phyloP scores from a whole-genome alignment of 2,888 invertebrate species.

The Belgica antarctica region DNA sequence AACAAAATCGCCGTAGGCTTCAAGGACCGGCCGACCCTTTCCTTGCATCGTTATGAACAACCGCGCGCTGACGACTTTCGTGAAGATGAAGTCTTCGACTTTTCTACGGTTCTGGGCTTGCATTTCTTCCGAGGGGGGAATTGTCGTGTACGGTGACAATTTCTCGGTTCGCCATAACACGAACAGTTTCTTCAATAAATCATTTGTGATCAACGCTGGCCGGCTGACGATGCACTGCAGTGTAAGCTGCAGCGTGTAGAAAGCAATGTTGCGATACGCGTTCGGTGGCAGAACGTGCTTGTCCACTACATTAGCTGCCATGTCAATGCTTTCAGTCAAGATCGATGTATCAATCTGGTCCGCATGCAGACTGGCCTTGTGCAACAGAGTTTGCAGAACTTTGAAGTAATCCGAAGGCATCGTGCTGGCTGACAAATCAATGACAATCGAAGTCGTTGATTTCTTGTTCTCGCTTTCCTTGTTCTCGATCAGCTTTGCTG shows the following conservation, averaged over 20 bases:
- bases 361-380: slow-evolving; percentile 49
- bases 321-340: slow-evolving; percentile 47
- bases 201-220: slow-evolving; percentile 47
- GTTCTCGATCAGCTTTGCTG: slow-evolving; percentile 47
- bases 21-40: slow-evolving; percentile 53
- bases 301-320: slow-evolving; percentile 47
- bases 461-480: slow-evolving; percentile 46
- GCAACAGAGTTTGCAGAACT: slow-evolving; percentile 51
- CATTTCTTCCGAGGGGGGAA: not conserved
- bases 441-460: slow-evolving; percentile 45
- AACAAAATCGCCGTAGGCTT: slow-evolving; percentile 55
- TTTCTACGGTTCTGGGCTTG: not conserved
- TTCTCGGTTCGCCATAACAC: slow-evolving; percentile 46
- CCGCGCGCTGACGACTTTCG: slow-evolving; percentile 41
- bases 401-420: slow-evolving; percentile 50
- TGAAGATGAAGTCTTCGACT: slow-evolving; percentile 43
- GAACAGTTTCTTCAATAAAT: slow-evolving; percentile 47
- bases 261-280: slow-evolving; percentile 49
- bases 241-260: slow-evolving; percentile 49
- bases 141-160: slow-evolving; percentile 46
- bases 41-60: slow-evolving; percentile 44
- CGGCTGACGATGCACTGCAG: slow-evolving; percentile 48
- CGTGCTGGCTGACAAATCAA: slow-evolving; percentile 46
- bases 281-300: slow-evolving; percentile 48
- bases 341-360: slow-evolving; percentile 48